Percentiles rank a stretch among this genome's conserved stretches.
Conservation (phyloP, 2,888 invertebrate species). For the Anoplius nigerrimus region DNA sequence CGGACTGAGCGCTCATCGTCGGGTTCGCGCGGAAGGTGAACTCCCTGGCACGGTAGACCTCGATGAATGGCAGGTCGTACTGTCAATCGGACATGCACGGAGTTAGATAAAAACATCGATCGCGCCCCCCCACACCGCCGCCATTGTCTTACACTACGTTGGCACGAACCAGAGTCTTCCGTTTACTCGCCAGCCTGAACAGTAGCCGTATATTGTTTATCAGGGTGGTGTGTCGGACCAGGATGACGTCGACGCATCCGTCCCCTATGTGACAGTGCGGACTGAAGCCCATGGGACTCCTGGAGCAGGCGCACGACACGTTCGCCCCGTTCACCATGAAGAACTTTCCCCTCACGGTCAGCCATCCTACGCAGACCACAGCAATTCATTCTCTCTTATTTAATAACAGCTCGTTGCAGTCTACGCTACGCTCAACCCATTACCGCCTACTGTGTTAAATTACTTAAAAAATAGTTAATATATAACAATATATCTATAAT, state of each 20-base stretch:
- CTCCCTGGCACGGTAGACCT: slow-evolving; percentile 84
- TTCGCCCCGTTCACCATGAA: slow-evolving; percentile 87
- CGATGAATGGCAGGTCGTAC: slow-evolving; percentile 85
- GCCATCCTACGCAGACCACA: slow-evolving; percentile 74
- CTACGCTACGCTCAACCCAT: no score
- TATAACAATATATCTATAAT: no score
- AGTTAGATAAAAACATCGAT: background rate
- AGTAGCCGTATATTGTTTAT: slow-evolving; percentile 84
- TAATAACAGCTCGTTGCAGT: no score
- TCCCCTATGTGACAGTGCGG: slow-evolving; percentile 88
- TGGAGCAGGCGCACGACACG: slow-evolving; percentile 85
- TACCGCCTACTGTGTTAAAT: no score
- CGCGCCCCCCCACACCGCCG: no score
- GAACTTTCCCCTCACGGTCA: slow-evolving; percentile 83
- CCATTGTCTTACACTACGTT: background rate
- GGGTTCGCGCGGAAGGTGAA: slow-evolving; percentile 81
- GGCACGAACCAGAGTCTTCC: slow-evolving; percentile 79
- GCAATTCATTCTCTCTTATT: background rate
- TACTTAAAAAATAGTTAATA: no score
- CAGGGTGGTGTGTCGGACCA: slow-evolving; percentile 84
- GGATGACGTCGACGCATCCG: slow-evolving; percentile 85
- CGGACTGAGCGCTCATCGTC: slow-evolving; percentile 47
- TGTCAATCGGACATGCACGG: slow-evolving; percentile 60
- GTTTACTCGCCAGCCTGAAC: slow-evolving; percentile 79
- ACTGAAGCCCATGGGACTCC: slow-evolving; percentile 86